Evolutionary conservation across 2,797 vertebrate genomes (phyloP).

Genomic region (Acomys russatus): DNA sequence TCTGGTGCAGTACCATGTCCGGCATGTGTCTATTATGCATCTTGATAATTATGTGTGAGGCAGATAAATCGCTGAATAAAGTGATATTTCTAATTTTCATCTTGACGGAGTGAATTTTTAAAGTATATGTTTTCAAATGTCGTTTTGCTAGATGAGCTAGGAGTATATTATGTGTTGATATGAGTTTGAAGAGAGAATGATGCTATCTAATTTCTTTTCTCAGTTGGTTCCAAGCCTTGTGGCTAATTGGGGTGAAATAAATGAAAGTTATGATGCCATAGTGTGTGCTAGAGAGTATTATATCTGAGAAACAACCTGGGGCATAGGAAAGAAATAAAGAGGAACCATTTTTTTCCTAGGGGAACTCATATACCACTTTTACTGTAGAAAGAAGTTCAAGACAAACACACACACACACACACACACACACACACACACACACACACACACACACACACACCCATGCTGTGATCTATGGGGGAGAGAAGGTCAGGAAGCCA

Average conservation of each 20-base stretch:
- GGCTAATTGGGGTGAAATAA: not conserved
- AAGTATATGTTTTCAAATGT: not conserved
- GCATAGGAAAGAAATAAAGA: not conserved
- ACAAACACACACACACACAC: not conserved
- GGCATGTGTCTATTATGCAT: not conserved
- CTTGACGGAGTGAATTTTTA: constrained; percentile 13
- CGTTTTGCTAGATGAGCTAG: not conserved
- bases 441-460: not conserved
- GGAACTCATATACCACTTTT: not conserved
- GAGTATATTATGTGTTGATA: not conserved
- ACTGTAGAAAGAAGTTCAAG: not conserved
- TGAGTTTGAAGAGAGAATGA: not conserved
- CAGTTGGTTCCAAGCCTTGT: not conserved
- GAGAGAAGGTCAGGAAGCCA: not conserved
- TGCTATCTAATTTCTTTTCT: not conserved
- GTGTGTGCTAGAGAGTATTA: not conserved
- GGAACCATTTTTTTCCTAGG: not conserved
- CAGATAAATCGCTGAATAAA: not conserved
- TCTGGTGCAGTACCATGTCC: not conserved
- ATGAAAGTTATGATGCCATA: not conserved
- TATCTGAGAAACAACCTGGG: not conserved
- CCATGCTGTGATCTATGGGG: not conserved
- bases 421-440: not conserved
- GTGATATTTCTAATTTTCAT: not conserved
- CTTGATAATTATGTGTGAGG: not conserved